Percentiles rank a stretch among this genome's conserved stretches.
These are phyloP conservation scores for Hypothenemus hampei DNA, from an alignment of 1,140 invertebrate genomes.

Conservation along the genomic window DNA sequence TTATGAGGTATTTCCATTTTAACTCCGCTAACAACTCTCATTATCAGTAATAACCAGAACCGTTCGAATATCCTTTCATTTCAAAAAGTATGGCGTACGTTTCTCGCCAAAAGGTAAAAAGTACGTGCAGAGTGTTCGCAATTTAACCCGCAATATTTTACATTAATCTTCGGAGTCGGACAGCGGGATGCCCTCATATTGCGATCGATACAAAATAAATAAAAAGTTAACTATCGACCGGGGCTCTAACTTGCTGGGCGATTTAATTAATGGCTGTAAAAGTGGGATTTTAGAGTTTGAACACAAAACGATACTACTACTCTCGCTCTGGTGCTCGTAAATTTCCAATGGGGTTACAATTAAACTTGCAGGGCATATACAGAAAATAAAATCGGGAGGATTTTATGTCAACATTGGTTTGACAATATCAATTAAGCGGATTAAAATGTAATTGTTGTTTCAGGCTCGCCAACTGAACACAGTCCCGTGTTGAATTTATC, in stretches of 20 bases:
- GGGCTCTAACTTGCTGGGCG: conserved; percentile 16
- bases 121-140: conserved; percentile 3
- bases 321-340: conserved; percentile 20
- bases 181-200: conserved; percentile 23
- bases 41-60: conserved; percentile 7
- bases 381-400: conserved; percentile 37
- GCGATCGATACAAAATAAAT: conserved; percentile 28
- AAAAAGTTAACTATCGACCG: conserved; percentile 28
- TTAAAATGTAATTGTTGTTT: too few species aligned
- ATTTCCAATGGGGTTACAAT: conserved; percentile 31
- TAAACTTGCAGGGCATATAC: conserved; percentile 40
- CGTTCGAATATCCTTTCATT: neutral
- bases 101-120: neutral
- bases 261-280: conserved; percentile 29
- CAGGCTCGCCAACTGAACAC: conserved; percentile 80
- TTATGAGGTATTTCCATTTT: too few species aligned
- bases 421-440: too few species aligned
- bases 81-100: conserved; percentile 1
- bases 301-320: conserved; percentile 37
- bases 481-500: conserved; percentile 87
- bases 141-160: conserved; percentile 23
- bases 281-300: conserved; percentile 25
- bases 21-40: conserved; percentile 5
- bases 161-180: conserved; percentile 17
- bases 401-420: too few species aligned